phyloP scores from a whole-genome alignment of 1,140 invertebrate species.

The Orius laevigatus region DNA sequence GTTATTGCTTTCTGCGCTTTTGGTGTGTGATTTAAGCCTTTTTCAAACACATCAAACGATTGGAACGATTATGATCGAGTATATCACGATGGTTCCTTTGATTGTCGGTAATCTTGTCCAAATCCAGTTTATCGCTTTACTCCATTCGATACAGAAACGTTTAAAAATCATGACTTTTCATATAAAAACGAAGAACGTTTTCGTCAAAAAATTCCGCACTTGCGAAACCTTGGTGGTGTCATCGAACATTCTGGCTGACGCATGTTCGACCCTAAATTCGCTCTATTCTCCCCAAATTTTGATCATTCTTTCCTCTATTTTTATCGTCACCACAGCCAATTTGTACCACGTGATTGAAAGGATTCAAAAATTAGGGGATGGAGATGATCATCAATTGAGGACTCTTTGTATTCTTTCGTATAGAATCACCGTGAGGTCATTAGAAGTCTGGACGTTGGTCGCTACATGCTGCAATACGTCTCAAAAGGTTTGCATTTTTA shows the following conservation, averaged over 20 bases:
- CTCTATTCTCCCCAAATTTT: conserved; percentile 11
- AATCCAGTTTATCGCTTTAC: conserved; percentile 11
- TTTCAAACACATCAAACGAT: not conserved
- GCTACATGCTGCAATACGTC: conserved; percentile 4
- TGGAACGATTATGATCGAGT: conserved; percentile 2
- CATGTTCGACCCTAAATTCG: conserved; percentile 2
- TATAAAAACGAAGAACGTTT: not conserved
- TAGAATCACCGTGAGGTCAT: conserved; percentile 5
- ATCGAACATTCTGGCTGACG: not conserved
- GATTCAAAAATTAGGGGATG: no score
- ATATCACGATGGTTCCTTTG: conserved; percentile 5
- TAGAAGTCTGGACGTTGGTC: conserved; percentile 9
- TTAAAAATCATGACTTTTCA: not conserved
- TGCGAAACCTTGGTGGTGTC: not conserved
- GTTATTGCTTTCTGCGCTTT: not conserved
- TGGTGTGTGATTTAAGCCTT: not conserved
- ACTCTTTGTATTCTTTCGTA: not conserved
- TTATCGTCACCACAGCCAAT: conserved; percentile 12
- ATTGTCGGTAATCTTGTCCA: not conserved
- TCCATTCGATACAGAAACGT: conserved; percentile 1
- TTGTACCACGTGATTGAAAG: conserved; percentile 14
- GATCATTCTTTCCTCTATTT: conserved; percentile 10
- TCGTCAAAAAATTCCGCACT: not conserved
- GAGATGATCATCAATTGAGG: no score
- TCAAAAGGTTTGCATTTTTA: conserved; percentile 5